These are phyloP conservation scores for Garra rufa DNA, from an alignment of 2,113 vertebrate genomes.

Conservation along the genomic window DNA sequence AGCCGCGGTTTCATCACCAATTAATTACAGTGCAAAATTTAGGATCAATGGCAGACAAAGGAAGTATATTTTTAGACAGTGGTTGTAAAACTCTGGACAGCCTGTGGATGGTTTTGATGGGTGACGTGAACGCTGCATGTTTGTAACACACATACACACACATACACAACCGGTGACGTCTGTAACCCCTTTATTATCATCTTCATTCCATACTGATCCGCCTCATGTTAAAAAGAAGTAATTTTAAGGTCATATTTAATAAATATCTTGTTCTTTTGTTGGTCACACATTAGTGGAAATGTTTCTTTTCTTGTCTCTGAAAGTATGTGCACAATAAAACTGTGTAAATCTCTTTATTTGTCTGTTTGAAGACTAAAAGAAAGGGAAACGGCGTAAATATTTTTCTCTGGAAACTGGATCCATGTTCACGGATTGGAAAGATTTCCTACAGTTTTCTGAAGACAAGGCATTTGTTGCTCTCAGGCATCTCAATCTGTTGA, in stretches of 20 bases:
- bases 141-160: conserved; percentile 51
- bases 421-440: conserved; percentile 5
- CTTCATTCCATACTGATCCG: conserved; percentile 70
- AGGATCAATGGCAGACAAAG: neutral
- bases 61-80: neutral
- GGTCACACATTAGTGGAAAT: conserved; percentile 55
- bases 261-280: conserved; percentile 79
- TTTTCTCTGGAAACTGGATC: neutral
- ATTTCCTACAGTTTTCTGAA: conserved; percentile 70
- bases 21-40: neutral
- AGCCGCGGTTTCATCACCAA: neutral
- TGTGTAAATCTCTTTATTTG: neutral
- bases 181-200: conserved; percentile 70
- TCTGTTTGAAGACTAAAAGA: neutral
- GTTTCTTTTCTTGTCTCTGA: conserved; percentile 32
- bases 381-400: neutral
- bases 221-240: conserved; percentile 67
- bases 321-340: conserved; percentile 27
- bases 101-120: conserved; percentile 24
- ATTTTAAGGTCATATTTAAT: conserved; percentile 84
- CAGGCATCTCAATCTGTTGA: conserved; percentile 75
- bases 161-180: conserved; percentile 58
- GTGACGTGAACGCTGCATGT: conserved; percentile 68
- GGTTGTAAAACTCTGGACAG: neutral
- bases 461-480: conserved; percentile 76